phyloP scores from a whole-genome alignment of 2,797 vertebrate genomes.

The Loriculus beryllinus region DNA sequence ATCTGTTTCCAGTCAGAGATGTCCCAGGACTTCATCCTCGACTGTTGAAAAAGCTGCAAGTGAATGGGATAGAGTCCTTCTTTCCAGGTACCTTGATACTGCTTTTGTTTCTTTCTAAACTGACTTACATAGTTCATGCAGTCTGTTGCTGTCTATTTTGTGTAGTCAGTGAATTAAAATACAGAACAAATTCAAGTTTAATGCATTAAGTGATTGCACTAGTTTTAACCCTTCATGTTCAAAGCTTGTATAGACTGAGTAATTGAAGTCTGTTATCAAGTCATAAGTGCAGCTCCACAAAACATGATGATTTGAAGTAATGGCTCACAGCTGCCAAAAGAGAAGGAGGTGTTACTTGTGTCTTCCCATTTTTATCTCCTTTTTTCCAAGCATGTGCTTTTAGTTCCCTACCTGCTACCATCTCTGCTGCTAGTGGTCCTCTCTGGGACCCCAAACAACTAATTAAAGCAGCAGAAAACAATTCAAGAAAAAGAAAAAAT shows the following conservation, averaged over 20 bases:
- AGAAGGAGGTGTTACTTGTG: background rate
- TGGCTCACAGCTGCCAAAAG: background rate
- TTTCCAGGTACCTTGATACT: constrained; percentile 84
- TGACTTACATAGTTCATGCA: background rate
- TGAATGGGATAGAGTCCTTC: constrained; percentile 81
- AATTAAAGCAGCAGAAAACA: background rate
- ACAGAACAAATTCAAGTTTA: background rate
- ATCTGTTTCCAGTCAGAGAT: constrained; percentile 76
- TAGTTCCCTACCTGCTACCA: background rate
- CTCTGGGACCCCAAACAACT: background rate
- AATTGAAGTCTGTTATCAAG: background rate
- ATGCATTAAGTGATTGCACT: background rate
- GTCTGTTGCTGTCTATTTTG: background rate
- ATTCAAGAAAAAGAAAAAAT: background rate
- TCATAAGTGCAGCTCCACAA: background rate
- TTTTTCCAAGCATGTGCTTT: background rate
- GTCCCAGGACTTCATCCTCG: constrained; percentile 78
- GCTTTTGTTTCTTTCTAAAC: background rate
- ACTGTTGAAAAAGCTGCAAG: constrained; percentile 80
- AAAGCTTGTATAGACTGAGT: background rate
- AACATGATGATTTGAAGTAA: background rate
- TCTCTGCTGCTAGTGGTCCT: background rate
- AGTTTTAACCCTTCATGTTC: background rate
- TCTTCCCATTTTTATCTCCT: background rate
- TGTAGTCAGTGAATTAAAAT: background rate